Base-by-base conservation (phyloP, 2,113 vertebrate species). In the Cynoglossus semilaevis region DNA sequence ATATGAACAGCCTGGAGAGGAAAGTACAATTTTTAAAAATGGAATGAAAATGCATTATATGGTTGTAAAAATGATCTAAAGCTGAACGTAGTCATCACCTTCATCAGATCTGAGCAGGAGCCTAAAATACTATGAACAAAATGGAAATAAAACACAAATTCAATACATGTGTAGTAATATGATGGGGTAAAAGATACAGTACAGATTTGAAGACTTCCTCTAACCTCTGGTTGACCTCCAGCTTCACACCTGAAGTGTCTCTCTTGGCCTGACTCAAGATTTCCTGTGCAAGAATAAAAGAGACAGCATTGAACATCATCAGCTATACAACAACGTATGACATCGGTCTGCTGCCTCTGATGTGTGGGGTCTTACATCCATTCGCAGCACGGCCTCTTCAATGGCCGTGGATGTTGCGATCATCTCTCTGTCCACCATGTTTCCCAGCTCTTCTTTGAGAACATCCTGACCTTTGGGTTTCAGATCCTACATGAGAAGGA, bases 351-450 rank as follows among this genome's bases (percentile, higher is more conserved):
- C 0, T 0, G 4, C 15, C 2, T 10, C 14, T 41, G 38, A 41
- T 2, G 38, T 41, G 10, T 40, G 38, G 15, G 13, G n/a, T 22
- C 76, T 82, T 84, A 97, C 97, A 83, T 96, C 94, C 37, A 99
- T 98, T 41, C 94, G 90, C 67, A 94, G 77, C 0, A 94, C 91
- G 0, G 96, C 96, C 0, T 91, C 85, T 71, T 97, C 95, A 0
- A 98, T 94, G 19, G 94, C 95, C 0, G 88, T 81, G 0, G 95
- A 94, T 0, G 97, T 98, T 0, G 96, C 92, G 0, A 92, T 73
- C 96, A 99, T 95, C 88, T 99, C 97, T 69, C 94, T 93, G 79
- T 98, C 95, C 76, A 99, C 97, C 79, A 98, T 72, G 73, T 91
- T 91, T 3, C 94, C 96, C 79, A 98, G 89, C 74, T 96, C 94